phyloP scores from a whole-genome alignment of 2,797 vertebrate genomes.

The Sebastes umbrosus region DNA sequence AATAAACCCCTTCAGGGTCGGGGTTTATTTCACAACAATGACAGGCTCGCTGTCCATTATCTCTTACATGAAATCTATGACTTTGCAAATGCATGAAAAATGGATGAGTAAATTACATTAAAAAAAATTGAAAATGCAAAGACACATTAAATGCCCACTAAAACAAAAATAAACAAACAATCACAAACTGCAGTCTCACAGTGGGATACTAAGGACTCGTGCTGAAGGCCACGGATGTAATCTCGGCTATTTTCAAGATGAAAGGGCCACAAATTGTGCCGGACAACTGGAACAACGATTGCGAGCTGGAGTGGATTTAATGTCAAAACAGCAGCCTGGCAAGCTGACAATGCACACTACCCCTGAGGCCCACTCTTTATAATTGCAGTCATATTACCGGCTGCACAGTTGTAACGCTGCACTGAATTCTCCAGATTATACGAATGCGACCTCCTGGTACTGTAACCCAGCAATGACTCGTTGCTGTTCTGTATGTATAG shows the following conservation, averaged over 20 bases:
- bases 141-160: neutral
- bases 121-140: neutral
- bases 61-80: neutral
- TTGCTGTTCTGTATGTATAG: conserved; percentile 1
- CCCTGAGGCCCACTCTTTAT: conserved; percentile 54
- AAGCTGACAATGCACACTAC: conserved; percentile 55
- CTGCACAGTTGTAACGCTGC: conserved; percentile 28
- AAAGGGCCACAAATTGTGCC: conserved; percentile 73
- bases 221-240: conserved; percentile 47
- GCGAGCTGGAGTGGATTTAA: conserved; percentile 69
- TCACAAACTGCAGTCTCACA: conserved; percentile 22
- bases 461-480: conserved; percentile 23
- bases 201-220: conserved; percentile 11
- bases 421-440: conserved; percentile 37
- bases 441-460: conserved; percentile 15
- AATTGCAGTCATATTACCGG: conserved; percentile 56
- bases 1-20: no score
- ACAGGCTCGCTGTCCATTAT: no score
- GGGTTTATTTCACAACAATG: no score
- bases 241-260: conserved; percentile 65
- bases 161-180: neutral
- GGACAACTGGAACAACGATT: conserved; percentile 76
- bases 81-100: neutral
- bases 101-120: neutral
- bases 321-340: conserved; percentile 69